Evolutionary conservation across 2,797 vertebrate species (phyloP).

Genomic region (Muraenolepis orangiensis): DNA sequence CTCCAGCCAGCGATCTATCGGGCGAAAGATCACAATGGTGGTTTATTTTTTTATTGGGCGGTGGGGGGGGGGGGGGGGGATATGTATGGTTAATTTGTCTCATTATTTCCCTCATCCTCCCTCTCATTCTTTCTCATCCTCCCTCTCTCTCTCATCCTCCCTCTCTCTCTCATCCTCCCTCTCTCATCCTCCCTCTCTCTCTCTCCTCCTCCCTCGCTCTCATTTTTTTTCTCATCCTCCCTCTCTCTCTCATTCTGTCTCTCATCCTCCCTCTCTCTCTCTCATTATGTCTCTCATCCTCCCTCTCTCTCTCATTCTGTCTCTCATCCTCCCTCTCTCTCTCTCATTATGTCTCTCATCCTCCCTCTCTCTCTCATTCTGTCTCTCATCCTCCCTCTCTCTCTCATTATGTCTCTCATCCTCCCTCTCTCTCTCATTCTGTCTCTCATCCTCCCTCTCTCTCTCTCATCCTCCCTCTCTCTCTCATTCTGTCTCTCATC

Average conservation of each 20-base stretch:
- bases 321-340: background rate
- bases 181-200: slow-evolving; percentile 23
- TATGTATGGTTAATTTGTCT: background rate
- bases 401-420: background rate
- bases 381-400: background rate
- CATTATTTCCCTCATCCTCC: background rate
- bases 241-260: background rate
- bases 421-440: background rate
- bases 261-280: slow-evolving; percentile 5
- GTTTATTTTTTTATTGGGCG: slow-evolving; percentile 40
- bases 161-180: slow-evolving; percentile 8
- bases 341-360: too few relatives aligned
- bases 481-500: background rate
- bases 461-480: background rate
- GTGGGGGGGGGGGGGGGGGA: background rate
- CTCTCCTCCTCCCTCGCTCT: too few relatives aligned
- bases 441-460: slow-evolving; percentile 4
- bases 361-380: background rate
- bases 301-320: background rate
- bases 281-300: background rate
- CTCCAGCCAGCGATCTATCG: slow-evolving; percentile 35
- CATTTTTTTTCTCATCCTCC: too few relatives aligned
- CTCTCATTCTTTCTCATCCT: background rate
- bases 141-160: slow-evolving; percentile 2
- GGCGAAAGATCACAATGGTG: slow-evolving; percentile 24